These are phyloP conservation scores for Reticulitermes speratus DNA, from an alignment of 1,140 invertebrate species.

Conservation along the genomic window DNA sequence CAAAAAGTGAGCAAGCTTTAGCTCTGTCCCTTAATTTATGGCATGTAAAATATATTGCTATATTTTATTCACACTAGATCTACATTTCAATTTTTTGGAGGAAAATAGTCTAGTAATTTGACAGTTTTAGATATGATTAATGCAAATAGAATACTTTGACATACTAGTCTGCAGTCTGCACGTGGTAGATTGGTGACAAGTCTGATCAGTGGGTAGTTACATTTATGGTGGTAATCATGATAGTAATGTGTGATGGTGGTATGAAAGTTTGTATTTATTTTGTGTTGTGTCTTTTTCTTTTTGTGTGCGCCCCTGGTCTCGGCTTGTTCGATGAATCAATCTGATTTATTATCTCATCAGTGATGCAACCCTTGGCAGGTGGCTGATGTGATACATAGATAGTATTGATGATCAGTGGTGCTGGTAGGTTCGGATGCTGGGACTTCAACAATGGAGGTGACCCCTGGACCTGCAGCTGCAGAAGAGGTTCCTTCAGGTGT, in stretches of 20 bases:
- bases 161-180: background rate
- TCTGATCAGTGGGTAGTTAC: background rate
- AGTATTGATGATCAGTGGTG: slow-evolving; percentile 36
- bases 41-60: no score
- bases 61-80: no score
- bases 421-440: slow-evolving; percentile 18
- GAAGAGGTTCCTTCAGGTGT: slow-evolving; percentile 34
- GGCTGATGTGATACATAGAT: slow-evolving; percentile 35
- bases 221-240: background rate
- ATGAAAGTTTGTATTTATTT: slow-evolving; percentile 22
- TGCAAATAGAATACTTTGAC: background rate
- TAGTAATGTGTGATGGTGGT: background rate
- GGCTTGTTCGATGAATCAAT: slow-evolving; percentile 24
- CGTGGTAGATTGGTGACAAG: background rate
- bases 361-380: slow-evolving; percentile 14
- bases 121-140: no score
- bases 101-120: no score
- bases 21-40: no score
- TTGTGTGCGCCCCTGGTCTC: slow-evolving; percentile 19
- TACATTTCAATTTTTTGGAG: no score
- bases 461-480: background rate
- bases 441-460: slow-evolving; percentile 11
- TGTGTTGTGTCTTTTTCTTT: slow-evolving; percentile 26
- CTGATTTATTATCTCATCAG: slow-evolving; percentile 37
- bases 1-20: no score